These are phyloP conservation scores for Minunthozetes semirufus DNA, from an alignment of 2,888 invertebrate species.

Conservation along the genomic window DNA sequence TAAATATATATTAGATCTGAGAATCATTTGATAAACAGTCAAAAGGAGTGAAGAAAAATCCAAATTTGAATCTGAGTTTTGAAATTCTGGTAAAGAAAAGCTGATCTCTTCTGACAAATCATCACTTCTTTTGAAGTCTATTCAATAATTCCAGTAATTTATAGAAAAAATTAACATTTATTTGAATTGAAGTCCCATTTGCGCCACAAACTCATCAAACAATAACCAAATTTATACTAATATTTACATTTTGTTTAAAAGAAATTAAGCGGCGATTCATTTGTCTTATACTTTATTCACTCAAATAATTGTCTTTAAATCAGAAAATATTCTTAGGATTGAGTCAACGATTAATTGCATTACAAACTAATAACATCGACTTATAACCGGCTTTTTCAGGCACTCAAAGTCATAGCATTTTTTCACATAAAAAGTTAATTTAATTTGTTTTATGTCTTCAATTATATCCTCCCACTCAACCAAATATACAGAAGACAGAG, in stretches of 20 bases:
- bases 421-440: no score
- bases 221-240: conserved; percentile 23
- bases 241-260: conserved; percentile 11
- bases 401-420: conserved; percentile 15
- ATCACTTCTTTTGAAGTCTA: background rate
- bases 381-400: conserved; percentile 29
- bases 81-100: background rate
- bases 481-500: no score
- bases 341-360: conserved; percentile 11
- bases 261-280: conserved; percentile 18
- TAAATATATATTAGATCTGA: background rate
- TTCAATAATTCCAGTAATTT: background rate
- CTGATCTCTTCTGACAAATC: background rate
- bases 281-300: background rate
- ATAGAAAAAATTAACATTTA: background rate
- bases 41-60: background rate
- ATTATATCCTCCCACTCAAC: no score
- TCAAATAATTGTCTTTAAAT: no score
- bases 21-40: background rate
- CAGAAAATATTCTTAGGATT: background rate
- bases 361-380: background rate
- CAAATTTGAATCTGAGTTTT: background rate
- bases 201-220: conserved; percentile 16
- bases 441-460: no score
- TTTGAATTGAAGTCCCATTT: conserved; percentile 18